phyloP scores from a whole-genome alignment of 2,797 vertebrate species.

The Zalophus californianus region DNA sequence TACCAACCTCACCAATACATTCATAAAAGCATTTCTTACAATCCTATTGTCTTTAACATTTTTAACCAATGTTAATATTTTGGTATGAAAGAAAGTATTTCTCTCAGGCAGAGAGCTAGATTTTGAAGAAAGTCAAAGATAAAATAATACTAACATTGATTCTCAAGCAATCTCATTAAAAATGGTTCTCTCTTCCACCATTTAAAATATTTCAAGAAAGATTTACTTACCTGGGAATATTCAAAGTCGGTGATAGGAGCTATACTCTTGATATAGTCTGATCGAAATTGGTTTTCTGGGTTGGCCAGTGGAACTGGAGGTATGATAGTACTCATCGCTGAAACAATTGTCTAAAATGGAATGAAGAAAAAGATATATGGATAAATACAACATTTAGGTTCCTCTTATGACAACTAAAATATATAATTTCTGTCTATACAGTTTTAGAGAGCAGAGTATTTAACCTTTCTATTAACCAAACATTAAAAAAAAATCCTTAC shows the following conservation, averaged over 20 bases:
- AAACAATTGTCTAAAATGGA: slow-evolving; percentile 94
- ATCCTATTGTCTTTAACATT: not conserved
- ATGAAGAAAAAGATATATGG: slow-evolving; percentile 77
- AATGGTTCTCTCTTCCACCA: not conserved
- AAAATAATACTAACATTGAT: not conserved
- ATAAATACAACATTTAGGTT: slow-evolving; percentile 80
- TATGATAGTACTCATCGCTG: slow-evolving; percentile 96
- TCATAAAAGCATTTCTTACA: slow-evolving; percentile 32
- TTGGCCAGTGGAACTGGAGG: slow-evolving; percentile 96
- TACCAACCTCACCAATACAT: not conserved
- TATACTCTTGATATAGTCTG: slow-evolving; percentile 98
- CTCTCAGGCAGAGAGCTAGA: not conserved
- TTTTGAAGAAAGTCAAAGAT: not conserved
- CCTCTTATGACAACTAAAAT: slow-evolving; percentile 79
- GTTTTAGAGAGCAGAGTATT: slow-evolving; percentile 68
- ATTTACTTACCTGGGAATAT: slow-evolving; percentile 95
- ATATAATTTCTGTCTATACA: slow-evolving; percentile 64
- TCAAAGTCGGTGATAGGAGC: slow-evolving; percentile 98
- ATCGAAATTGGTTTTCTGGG: slow-evolving; percentile 95
- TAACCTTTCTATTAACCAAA: slow-evolving; percentile 66
- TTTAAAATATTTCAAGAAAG: not conserved
- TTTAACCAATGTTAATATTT: slow-evolving; percentile 10
- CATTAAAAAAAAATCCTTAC: slow-evolving; percentile 88
- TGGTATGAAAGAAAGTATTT: not conserved
- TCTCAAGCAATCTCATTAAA: not conserved